A percentile compares a stretch with the other conserved stretches of the same genome.
phyloP scores from a whole-genome alignment of 2,888 invertebrate genomes.

The Leptinotarsa haldemani region DNA sequence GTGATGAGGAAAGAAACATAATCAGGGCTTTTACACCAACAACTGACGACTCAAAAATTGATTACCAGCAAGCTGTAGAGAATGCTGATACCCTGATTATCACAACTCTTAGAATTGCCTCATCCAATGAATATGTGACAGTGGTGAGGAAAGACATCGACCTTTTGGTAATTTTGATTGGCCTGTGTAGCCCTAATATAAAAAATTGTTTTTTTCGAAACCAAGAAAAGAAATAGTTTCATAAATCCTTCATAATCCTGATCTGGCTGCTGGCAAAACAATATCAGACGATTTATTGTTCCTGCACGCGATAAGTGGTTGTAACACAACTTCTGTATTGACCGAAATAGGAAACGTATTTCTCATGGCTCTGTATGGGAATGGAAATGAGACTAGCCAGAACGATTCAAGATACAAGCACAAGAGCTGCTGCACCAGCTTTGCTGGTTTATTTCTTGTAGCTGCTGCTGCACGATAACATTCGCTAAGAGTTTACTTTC shows the following conservation, averaged over 20 bases:
- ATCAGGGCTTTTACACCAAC: constrained; percentile 20
- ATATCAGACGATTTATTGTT: neutral
- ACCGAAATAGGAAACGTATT: constrained; percentile 24
- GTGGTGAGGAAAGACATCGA: too few species aligned
- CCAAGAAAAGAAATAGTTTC: constrained; percentile 27
- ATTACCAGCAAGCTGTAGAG: neutral
- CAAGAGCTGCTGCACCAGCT: constrained; percentile 7
- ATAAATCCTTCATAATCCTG: neutral
- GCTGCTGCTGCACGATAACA: constrained; percentile 14
- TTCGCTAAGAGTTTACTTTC: constrained; percentile 25
- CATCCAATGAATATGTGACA: too few species aligned
- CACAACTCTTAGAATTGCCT: neutral
- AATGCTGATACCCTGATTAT: neutral
- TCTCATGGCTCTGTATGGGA: constrained; percentile 27
- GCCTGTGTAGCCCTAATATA: constrained; percentile 26
- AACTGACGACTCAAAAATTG: constrained; percentile 3
- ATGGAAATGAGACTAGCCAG: constrained; percentile 23
- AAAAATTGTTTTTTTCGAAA: constrained; percentile 21
- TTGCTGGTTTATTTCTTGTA: neutral
- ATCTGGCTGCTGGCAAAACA: neutral
- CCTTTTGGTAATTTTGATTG: neutral
- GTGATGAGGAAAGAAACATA: constrained; percentile 34
- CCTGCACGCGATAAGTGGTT: constrained; percentile 23
- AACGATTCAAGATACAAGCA: constrained; percentile 23
- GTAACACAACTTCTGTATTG: constrained; percentile 37